Base-by-base conservation (phyloP, 2,113 vertebrate genomes). In the Clinocottus analis region DNA sequence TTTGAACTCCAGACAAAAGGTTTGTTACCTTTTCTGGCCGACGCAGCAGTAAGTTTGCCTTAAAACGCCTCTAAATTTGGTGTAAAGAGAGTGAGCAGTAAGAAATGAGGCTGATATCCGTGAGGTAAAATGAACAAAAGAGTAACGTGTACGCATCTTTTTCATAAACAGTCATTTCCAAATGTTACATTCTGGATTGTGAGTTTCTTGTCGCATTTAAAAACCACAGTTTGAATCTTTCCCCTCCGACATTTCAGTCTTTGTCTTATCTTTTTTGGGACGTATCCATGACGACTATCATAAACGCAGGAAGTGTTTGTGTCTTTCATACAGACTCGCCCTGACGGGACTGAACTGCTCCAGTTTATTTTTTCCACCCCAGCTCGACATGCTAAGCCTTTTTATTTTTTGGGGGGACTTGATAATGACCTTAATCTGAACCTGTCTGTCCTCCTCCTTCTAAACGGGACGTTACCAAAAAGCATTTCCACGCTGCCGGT, bases 401-500 rank as follows among this genome's bases (percentile, higher is more conserved):
- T 39, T 80, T 41, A 29, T 31, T n/a, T n/a, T n/a, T n/a, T n/a
- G n/a, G n/a, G n/a, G 5, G 25, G 45, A 67, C 69, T 66, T 25
- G 47, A 80, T 72, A 71, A 63, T 19, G 55, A 67, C 72, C 79
- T 72, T 71, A 83, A 83, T 80, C 60, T 84, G 72, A 84, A 74
- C 81, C 80, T 71, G 66, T 33, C 60, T 41, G 79, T 53, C 56
- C 49, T 9, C 17, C 55, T 41, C 35, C 72, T 74, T 80, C 33
- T 58, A 13, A 70, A 72, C 37, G 61, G 75, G 72, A 4, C 23
- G 51, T 19, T 63, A n/a, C 33, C 65, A 11, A 25, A 84, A 51
- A 78, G 66, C 62, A 51, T 79, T 69, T 84, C 33, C 75, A 56
- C 23, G 7, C 60, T 12, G 71, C 25, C 73, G 0, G 8, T 43